phyloP scores from a whole-genome alignment of 2,797 vertebrate species.

The Amniataba percoides region DNA sequence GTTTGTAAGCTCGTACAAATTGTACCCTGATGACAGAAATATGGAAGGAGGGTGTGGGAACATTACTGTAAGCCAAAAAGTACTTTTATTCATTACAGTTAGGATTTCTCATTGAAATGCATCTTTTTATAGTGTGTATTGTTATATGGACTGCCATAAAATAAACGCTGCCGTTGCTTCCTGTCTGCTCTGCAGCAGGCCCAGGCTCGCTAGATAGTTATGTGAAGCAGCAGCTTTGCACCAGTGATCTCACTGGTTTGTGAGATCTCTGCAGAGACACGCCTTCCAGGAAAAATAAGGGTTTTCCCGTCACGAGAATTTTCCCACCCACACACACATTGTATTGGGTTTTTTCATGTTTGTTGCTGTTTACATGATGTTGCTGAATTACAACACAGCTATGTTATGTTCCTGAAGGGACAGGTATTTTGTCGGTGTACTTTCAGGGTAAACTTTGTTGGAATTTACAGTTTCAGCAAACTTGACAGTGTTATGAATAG shows the following conservation, averaged over 20 bases:
- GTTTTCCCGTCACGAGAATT: slow-evolving; percentile 68
- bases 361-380: slow-evolving; percentile 43
- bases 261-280: slow-evolving; percentile 55
- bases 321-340: slow-evolving; percentile 44
- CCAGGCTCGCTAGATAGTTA: slow-evolving; percentile 51
- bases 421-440: background rate
- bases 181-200: slow-evolving; percentile 58
- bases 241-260: slow-evolving; percentile 59
- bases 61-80: slow-evolving; percentile 11
- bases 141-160: slow-evolving; percentile 34
- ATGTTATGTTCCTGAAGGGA: slow-evolving; percentile 7
- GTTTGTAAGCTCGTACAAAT: slow-evolving; percentile 16
- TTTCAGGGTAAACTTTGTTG: slow-evolving; percentile 17
- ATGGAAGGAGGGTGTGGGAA: background rate
- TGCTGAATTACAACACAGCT: slow-evolving; percentile 20
- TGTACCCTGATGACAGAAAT: slow-evolving; percentile 23
- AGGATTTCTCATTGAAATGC: slow-evolving; percentile 21
- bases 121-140: slow-evolving; percentile 16
- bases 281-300: slow-evolving; percentile 66
- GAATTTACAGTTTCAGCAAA: slow-evolving; percentile 4
- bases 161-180: slow-evolving; percentile 37
- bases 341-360: slow-evolving; percentile 29
- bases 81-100: slow-evolving; percentile 15
- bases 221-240: slow-evolving; percentile 43
- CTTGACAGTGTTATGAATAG: background rate